These are phyloP conservation scores for Nyctibius grandis DNA, from an alignment of 2,797 vertebrate genomes.

Conservation along the genomic window DNA sequence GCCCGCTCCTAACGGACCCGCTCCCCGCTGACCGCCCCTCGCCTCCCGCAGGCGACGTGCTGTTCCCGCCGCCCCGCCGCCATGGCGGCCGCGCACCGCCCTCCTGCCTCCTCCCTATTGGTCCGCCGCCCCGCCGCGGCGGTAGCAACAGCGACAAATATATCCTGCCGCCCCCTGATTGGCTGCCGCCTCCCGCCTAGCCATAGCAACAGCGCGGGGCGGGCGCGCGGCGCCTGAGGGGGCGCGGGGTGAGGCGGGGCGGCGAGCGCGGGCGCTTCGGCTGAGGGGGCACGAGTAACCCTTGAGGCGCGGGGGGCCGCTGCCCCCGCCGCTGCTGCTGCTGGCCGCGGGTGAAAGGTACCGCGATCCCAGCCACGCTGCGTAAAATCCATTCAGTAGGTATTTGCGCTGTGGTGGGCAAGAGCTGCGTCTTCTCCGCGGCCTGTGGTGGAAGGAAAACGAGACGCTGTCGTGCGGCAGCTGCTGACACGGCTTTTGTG, in stretches of 20 bases:
- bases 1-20: fast-evolving
- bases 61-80: not conserved
- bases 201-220: constrained; percentile 28
- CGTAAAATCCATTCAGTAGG: fast-evolving
- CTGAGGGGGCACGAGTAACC: not conserved
- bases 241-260: not conserved
- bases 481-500: not conserved
- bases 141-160: constrained; percentile 54
- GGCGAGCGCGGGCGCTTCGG: not conserved
- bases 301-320: not conserved
- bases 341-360: not conserved
- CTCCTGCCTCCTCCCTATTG: not conserved
- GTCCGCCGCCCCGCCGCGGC: not conserved
- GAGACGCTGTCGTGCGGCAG: not conserved
- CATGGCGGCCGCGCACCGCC: not conserved
- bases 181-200: not conserved
- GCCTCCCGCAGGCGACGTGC: no score
- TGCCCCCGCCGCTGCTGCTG: not conserved
- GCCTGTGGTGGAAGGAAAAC: not conserved
- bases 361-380: fast-evolving
- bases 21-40: not conserved
- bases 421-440: no score
- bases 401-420: not conserved
- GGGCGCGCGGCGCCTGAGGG: not conserved
- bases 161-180: not conserved